phyloP scores from a whole-genome alignment of 2,888 invertebrate species.

The Idaea aversata region DNA sequence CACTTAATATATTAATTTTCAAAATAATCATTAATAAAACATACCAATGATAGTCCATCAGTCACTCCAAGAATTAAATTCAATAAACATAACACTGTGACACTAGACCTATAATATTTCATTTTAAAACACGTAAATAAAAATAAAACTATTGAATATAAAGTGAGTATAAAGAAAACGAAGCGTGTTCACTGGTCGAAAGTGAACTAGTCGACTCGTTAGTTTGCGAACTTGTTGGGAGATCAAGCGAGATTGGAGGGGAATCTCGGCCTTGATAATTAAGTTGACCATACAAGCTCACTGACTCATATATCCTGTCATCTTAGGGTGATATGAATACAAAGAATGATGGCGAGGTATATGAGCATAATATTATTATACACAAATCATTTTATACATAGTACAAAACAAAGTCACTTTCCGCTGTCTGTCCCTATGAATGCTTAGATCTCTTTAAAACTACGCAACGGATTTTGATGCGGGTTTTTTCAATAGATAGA shows the following conservation, averaged over 20 bases:
- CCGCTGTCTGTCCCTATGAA: no score
- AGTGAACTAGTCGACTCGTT: constrained; percentile 8
- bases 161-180: not conserved
- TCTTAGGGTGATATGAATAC: constrained; percentile 11
- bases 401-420: no score
- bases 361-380: no score
- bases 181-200: not conserved
- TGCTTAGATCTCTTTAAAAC: no score
- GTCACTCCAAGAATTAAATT: constrained; percentile 51
- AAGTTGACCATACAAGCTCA: constrained; percentile 48
- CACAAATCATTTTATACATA: no score
- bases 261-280: constrained; percentile 54
- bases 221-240: constrained; percentile 12
- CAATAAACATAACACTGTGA: constrained; percentile 49
- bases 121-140: constrained; percentile 1
- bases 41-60: constrained; percentile 57
- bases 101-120: constrained; percentile 37
- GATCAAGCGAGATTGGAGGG: constrained; percentile 23
- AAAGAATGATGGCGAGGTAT: constrained; percentile 8
- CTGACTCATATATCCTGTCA: constrained; percentile 52
- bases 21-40: constrained; percentile 21
- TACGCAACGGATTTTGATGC: no score
- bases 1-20: not conserved
- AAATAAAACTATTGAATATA: not conserved
- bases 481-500: no score